Evolutionary conservation across 2,797 vertebrate species (phyloP).

Genomic region (Valencia hispanica): DNA sequence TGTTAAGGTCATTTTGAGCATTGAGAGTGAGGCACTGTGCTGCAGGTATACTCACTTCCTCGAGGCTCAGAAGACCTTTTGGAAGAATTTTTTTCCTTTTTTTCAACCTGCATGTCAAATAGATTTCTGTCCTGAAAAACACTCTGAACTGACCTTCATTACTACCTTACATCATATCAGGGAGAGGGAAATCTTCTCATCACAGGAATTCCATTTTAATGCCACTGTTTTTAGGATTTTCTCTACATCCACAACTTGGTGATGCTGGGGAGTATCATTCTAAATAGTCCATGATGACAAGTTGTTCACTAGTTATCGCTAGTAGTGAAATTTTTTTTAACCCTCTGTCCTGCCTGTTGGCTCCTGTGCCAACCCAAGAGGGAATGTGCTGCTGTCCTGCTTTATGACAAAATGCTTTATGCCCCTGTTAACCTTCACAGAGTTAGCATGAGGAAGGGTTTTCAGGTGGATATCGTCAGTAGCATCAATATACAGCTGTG

Average conservation of each 20-base stretch:
- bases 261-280: constrained; percentile 46
- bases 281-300: constrained; percentile 69
- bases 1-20: constrained; percentile 28
- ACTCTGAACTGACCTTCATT: constrained; percentile 48
- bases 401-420: constrained; percentile 78
- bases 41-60: constrained; percentile 40
- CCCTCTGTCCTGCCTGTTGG: constrained; percentile 56
- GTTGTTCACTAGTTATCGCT: constrained; percentile 67
- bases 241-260: constrained; percentile 31
- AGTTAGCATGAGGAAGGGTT: constrained; percentile 63
- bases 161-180: constrained; percentile 35
- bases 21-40: constrained; percentile 30
- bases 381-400: constrained; percentile 55
- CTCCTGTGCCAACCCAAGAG: constrained; percentile 44
- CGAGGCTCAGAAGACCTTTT: constrained; percentile 61
- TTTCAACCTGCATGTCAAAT: constrained; percentile 57
- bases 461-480: constrained; percentile 63
- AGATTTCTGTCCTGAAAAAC: constrained; percentile 48
- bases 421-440: constrained; percentile 77
- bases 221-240: neutral
- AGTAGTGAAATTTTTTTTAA: constrained; percentile 61
- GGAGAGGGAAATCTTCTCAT: constrained; percentile 16
- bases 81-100: constrained; percentile 33
- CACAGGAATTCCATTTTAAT: constrained; percentile 7
- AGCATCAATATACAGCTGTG: constrained; percentile 65